These are phyloP conservation scores for Laupala kohalensis DNA, from an alignment of 1,140 invertebrate species.

Conservation along the genomic window DNA sequence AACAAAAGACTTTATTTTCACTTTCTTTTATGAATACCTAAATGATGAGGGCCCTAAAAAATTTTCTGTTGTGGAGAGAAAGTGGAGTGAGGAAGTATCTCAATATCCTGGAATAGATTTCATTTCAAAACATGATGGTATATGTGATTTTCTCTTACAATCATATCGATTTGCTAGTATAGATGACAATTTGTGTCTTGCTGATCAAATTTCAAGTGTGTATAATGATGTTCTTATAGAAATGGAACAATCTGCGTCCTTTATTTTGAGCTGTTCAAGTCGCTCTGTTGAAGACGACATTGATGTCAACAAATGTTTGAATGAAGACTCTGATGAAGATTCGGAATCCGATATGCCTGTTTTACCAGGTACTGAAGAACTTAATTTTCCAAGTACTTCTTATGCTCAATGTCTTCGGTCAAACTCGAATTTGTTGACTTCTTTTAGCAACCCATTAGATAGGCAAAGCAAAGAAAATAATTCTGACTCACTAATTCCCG, in stretches of 20 bases:
- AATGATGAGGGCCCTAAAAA: not conserved
- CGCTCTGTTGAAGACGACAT: not conserved
- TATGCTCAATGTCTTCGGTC: too few relatives aligned
- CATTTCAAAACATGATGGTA: not conserved
- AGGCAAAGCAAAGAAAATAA: not conserved
- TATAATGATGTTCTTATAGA: not conserved
- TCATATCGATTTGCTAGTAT: conserved; percentile 2
- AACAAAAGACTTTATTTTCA: conserved; percentile 6
- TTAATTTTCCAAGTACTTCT: too few relatives aligned
- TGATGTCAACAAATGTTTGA: not conserved
- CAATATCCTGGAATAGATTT: not conserved
- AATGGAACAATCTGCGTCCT: not conserved
- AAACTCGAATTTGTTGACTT: too few relatives aligned
- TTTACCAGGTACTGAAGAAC: too few relatives aligned
- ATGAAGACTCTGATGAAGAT: too few relatives aligned
- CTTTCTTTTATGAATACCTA: conserved; percentile 1
- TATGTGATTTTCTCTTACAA: not conserved
- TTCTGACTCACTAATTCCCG: not conserved
- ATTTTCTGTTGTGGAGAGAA: not conserved
- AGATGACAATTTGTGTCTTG: conserved; percentile 2
- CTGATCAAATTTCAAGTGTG: not conserved
- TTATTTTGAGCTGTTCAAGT: not conserved
- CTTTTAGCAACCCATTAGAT: too few relatives aligned
- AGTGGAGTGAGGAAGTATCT: not conserved
- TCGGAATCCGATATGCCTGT: too few relatives aligned